phyloP scores from a whole-genome alignment of 2,888 invertebrate genomes.

The Trileptium ribeirensis region DNA sequence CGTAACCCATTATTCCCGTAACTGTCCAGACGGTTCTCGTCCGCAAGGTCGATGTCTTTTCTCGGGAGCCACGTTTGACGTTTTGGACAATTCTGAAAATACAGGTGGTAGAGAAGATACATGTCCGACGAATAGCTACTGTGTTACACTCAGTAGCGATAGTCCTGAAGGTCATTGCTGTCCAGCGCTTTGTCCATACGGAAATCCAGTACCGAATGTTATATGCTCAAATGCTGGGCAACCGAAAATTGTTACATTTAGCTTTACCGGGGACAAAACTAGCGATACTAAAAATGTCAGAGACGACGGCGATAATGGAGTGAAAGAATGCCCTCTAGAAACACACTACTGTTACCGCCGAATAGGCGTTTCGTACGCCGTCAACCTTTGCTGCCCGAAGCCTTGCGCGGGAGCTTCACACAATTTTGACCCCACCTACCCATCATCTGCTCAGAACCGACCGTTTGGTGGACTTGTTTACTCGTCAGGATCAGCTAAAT shows the following conservation, averaged over 20 bases:
- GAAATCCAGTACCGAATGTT: not conserved
- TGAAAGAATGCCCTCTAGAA: not conserved
- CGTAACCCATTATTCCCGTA: not conserved
- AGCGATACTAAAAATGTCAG: not conserved
- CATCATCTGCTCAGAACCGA: not conserved
- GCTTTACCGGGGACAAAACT: not conserved
- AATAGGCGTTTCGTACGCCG: not conserved
- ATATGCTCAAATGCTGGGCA: not conserved
- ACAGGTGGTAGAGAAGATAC: not conserved
- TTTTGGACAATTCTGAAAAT: not conserved
- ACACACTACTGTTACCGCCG: not conserved
- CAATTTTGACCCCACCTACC: no score
- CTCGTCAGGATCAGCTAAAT: not conserved
- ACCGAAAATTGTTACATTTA: not conserved
- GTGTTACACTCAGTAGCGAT: not conserved
- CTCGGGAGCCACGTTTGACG: not conserved
- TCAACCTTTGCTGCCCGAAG: not conserved
- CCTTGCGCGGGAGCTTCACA: not conserved
- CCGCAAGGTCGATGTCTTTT: not conserved
- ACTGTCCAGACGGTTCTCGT: not conserved
- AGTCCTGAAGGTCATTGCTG: not conserved
- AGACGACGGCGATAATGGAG: not conserved
- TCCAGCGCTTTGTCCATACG: not conserved
- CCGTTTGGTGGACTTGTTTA: not conserved
- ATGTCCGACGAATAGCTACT: not conserved